Evolutionary conservation across 2,888 invertebrate genomes (phyloP).

Genomic region (Lasioglossum vierecki): DNA sequence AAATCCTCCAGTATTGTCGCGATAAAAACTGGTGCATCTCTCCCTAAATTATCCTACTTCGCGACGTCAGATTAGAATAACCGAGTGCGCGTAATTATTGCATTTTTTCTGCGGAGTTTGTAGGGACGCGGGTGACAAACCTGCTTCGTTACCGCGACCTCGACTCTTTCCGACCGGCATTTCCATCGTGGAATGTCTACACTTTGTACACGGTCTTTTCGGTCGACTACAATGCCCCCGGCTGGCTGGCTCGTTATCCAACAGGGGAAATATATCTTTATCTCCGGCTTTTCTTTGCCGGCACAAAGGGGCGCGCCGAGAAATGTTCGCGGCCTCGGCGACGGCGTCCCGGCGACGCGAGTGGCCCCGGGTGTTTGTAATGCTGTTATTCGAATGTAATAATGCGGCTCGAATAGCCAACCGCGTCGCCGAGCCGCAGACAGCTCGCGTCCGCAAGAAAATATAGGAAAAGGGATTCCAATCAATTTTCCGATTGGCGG

Average conservation of each 20-base stretch:
- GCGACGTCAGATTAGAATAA: neutral
- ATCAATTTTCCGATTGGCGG: neutral
- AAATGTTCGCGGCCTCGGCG: slow-evolving; percentile 13
- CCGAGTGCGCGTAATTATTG: neutral
- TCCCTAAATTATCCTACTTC: neutral
- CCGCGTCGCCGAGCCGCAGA: neutral
- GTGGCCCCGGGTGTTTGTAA: slow-evolving; percentile 31
- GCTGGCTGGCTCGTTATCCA: slow-evolving; percentile 55
- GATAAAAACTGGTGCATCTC: too few relatives aligned
- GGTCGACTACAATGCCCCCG: slow-evolving; percentile 48
- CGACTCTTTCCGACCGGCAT: neutral
- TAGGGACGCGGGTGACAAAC: neutral
- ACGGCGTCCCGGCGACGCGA: neutral
- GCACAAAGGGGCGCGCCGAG: slow-evolving; percentile 39
- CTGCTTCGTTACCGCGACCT: slow-evolving; percentile 7
- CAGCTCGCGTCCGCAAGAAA: neutral
- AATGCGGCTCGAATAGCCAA: slow-evolving; percentile 1
- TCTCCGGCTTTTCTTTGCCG: slow-evolving; percentile 49
- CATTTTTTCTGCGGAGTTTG: neutral
- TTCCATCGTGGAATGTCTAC: slow-evolving; percentile 41
- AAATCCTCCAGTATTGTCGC: too few relatives aligned
- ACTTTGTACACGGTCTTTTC: slow-evolving; percentile 47
- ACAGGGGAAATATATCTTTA: slow-evolving; percentile 53
- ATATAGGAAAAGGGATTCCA: neutral
- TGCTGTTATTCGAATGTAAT: slow-evolving; percentile 38